phyloP scores from a whole-genome alignment of 2,797 vertebrate genomes.

The Labroides dimidiatus region DNA sequence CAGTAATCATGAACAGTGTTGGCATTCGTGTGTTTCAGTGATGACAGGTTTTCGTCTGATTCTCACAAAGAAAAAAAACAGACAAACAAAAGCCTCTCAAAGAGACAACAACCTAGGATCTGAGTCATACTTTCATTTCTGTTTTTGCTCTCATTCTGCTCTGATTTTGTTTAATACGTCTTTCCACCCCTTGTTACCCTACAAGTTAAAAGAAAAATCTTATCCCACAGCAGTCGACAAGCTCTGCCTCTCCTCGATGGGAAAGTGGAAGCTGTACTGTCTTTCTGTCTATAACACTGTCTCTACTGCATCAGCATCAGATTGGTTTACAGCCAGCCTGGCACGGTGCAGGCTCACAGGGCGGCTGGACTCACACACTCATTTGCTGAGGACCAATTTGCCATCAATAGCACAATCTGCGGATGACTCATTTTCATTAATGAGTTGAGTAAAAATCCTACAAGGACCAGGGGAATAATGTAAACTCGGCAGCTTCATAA shows the following conservation, averaged over 20 bases:
- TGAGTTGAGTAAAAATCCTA: constrained; percentile 60
- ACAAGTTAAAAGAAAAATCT: constrained; percentile 33
- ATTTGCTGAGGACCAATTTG: constrained; percentile 51
- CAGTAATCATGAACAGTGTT: constrained; percentile 15
- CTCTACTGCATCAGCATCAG: constrained; percentile 80
- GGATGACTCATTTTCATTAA: constrained; percentile 75
- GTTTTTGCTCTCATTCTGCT: neutral
- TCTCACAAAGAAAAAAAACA: constrained; percentile 18
- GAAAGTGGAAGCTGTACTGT: constrained; percentile 57
- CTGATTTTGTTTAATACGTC: constrained; percentile 23
- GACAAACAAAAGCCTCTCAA: constrained; percentile 19
- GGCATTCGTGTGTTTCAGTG: constrained; percentile 19
- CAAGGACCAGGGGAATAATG: constrained; percentile 51
- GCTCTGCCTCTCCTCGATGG: constrained; percentile 41
- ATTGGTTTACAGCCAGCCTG: constrained; percentile 78
- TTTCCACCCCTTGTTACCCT: constrained; percentile 5
- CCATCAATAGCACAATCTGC: constrained; percentile 54
- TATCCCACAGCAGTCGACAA: constrained; percentile 20
- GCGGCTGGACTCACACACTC: constrained; percentile 45
- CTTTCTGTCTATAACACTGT: constrained; percentile 62
- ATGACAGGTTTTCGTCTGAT: constrained; percentile 11
- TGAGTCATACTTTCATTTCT: constrained; percentile 41
- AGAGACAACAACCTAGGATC: constrained; percentile 33
- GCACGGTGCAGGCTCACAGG: constrained; percentile 63
- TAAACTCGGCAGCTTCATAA: constrained; percentile 34